Base-by-base conservation (phyloP, 2,888 invertebrate genomes). In the Penaeus monodon region DNA sequence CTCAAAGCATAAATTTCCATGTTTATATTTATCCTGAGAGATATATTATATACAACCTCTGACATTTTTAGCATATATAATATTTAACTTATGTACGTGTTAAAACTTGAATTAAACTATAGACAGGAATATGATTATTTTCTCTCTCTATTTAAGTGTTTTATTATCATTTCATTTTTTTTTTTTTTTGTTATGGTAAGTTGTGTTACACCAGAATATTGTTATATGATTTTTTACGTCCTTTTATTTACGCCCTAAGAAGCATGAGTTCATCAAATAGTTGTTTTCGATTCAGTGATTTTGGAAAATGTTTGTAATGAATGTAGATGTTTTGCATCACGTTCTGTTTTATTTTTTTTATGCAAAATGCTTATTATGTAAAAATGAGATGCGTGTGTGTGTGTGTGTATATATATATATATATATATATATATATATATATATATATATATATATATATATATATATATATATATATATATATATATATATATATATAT, bases 351-450 rank as follows among this genome's bases (percentile, higher is more conserved):
- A 44, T 44, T 7, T 44, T 44, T 44, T 44, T 44, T 10, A 10
- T 44, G 8, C 10, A 44, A 44, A 44, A 44, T 44, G 10, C 44
- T 44, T 44, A 10, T 44, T 44, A 44, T 44, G 44, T 44, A 44
- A 44, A 6, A 44, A 44, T 44, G 3, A 8, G 1, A 44, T 44
- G 44, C 6, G 33, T 0, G 33, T 22, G 22, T 66, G 2, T 24
- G n/a, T 66, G 7, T 66, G n/a, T 3, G 1, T 66, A 66, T 66
- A n/a, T 66, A 66, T 66, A 66, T 66, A 66, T 66, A 66, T 66
- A 66, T 66, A 66, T 66, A 66, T 66, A 66, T 66, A 66, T 66
- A 66, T 66, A 66, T 66, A 66, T 66, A 66, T n/a, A 66, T 66
- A 66, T 66, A 66, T 66, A 66, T 66, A 66, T 66, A 66, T 66